These are phyloP conservation scores for Sylvietta virens DNA, from an alignment of 2,113 vertebrate genomes.

Conservation along the genomic window DNA sequence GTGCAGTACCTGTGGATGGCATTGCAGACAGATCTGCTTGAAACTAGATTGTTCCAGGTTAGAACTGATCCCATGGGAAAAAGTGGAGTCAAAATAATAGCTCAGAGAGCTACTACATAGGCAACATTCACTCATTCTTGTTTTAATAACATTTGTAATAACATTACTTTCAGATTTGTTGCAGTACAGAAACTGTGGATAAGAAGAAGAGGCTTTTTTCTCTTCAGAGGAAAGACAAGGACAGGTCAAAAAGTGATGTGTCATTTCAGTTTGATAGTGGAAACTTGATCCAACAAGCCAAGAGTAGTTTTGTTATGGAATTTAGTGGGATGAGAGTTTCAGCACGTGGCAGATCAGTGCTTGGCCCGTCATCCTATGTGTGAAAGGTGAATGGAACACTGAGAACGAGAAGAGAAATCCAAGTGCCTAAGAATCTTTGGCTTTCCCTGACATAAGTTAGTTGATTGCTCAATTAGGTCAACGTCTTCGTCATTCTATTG, in stretches of 20 bases:
- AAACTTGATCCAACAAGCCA: background rate
- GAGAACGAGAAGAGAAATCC: background rate
- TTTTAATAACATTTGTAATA: background rate
- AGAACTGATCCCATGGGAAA: background rate
- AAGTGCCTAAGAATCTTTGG: background rate
- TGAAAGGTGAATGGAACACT: background rate
- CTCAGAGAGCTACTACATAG: background rate
- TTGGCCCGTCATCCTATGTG: rapidly evolving
- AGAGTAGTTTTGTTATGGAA: background rate
- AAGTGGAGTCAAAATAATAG: background rate
- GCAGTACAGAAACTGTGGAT: background rate
- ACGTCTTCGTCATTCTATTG: background rate
- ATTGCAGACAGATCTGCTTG: background rate
- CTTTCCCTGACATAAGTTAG: background rate
- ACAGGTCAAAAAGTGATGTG: background rate
- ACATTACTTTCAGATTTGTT: background rate
- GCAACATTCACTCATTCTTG: background rate
- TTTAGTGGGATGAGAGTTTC: background rate
- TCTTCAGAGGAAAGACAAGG: background rate
- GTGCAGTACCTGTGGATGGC: background rate
- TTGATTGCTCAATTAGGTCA: background rate
- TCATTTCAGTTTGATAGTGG: background rate
- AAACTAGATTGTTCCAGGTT: background rate
- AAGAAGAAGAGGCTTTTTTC: background rate
- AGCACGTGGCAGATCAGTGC: background rate